Evolutionary conservation across 1,140 invertebrate genomes (phyloP), one percentile per base, ranked within the genome.

Genomic region (Eciton burchellii): DNA sequence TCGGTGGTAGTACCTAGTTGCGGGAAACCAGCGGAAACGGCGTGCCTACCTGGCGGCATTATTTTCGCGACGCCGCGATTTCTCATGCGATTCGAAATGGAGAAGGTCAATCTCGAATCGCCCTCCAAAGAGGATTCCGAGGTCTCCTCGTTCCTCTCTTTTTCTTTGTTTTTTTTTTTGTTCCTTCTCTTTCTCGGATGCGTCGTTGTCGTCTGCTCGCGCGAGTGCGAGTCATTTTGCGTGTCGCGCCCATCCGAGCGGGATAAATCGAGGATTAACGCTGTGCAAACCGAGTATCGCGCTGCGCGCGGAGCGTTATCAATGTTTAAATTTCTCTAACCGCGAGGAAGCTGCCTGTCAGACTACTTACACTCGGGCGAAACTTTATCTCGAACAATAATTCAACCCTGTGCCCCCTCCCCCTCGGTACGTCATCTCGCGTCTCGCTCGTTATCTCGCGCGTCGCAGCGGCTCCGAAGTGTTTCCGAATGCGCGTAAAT

Each of bases 381-480:
- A 86, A 82, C 82, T 88, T 86, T 86, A 88, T 88, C 83, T 81
- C 24, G 63, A 29, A 83, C 73, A 83, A 88, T 88, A 88, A 85
- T 82, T 86, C 72, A 79, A 70, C 84, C 73, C 52, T 6, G 35
- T 35, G 2, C 57, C 71, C 57, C 21, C 54, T 52, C 66, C 57
- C 52, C 14, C 62, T 26, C 35, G 49, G 35, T 77, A 81, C 52
- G 71, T 73, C 84, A 76, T 70, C 45, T 56, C 63, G 19, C 66
- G 62, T 65, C 57, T 60, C 59, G 59, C 29, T 72, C 49, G 45
- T 84, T 84, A 85, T 85, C 81, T 70, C 26, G 35, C 45, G 49
- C 47, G 56, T 82, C 26, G 68, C 70, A 82, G 21, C 26, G 56
- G 45, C 26, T 49, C 19, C 26, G 26, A 76, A 35, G 63, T 43